These are phyloP conservation scores for Hydrotaea diabolus DNA, from an alignment of 2,888 invertebrate genomes.

Conservation along the genomic window DNA sequence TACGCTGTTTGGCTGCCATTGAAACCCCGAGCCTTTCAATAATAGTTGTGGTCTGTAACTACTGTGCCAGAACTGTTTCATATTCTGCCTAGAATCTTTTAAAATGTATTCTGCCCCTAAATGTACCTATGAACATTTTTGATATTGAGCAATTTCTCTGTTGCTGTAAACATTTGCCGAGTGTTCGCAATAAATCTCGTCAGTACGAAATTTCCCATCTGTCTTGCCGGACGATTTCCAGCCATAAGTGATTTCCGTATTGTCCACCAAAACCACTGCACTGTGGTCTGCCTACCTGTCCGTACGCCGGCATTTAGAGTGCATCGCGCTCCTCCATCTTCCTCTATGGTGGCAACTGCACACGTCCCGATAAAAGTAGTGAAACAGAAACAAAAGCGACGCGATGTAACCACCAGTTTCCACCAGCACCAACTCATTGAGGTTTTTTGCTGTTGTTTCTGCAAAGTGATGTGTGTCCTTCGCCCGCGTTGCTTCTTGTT, in stretches of 20 bases:
- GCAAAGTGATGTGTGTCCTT: slow-evolving; percentile 24
- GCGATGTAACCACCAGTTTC: slow-evolving; percentile 1
- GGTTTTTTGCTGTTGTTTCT: not conserved
- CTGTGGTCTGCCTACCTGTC: not conserved
- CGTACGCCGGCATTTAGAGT: not conserved
- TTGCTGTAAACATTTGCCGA: not conserved
- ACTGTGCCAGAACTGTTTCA: no score
- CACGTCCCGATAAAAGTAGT: not conserved
- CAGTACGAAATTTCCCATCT: not conserved
- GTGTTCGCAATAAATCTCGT: not conserved
- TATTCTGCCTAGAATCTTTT: no score
- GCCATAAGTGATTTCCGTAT: not conserved
- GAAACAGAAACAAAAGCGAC: not conserved
- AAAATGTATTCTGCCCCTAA: no score
- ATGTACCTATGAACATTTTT: no score
- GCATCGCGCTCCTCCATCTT: not conserved
- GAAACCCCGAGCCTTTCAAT: no score
- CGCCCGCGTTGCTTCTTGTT: not conserved
- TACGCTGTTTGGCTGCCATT: no score
- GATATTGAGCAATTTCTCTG: not conserved
- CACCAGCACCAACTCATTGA: not conserved
- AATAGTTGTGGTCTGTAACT: no score
- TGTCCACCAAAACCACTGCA: slow-evolving; percentile 9
- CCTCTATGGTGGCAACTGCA: not conserved
- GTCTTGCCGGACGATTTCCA: not conserved